phyloP scores from a whole-genome alignment of 2,797 vertebrate genomes.

The Hypotaenidia okinawae region DNA sequence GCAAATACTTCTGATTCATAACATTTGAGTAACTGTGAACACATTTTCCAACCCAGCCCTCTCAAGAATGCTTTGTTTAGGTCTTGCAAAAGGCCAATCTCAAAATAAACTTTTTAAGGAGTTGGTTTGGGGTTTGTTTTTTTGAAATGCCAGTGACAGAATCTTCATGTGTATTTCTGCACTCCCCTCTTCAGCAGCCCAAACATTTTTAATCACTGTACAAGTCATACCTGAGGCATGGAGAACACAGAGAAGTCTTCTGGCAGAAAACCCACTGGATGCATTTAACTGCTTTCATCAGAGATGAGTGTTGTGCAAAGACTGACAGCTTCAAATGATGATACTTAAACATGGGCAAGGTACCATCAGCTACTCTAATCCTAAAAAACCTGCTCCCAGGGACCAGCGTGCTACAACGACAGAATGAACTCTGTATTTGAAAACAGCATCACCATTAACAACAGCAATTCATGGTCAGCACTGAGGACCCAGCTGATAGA shows the following conservation, averaged over 20 bases:
- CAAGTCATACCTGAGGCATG: neutral
- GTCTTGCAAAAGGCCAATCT: slow-evolving; percentile 34
- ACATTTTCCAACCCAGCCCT: neutral
- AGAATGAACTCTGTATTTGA: neutral
- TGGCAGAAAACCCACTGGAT: neutral
- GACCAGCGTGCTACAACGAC: neutral
- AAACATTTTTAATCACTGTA: neutral
- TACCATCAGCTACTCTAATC: neutral
- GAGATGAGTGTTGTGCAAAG: neutral
- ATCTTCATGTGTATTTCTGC: neutral
- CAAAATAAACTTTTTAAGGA: slow-evolving; percentile 36
- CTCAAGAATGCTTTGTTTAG: neutral
- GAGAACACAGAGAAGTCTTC: neutral
- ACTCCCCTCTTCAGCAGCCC: neutral
- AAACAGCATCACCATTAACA: neutral
- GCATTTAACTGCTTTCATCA: neutral
- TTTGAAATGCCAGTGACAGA: slow-evolving; percentile 9
- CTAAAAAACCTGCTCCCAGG: neutral
- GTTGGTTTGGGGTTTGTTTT: neutral
- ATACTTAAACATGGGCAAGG: neutral
- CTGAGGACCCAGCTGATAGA: neutral
- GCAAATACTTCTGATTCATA: slow-evolving; percentile 11
- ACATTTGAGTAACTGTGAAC: neutral
- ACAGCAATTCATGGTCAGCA: neutral
- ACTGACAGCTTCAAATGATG: neutral